phyloP scores from a whole-genome alignment of 2,797 vertebrate species.

The Acipenser transmontanus region DNA sequence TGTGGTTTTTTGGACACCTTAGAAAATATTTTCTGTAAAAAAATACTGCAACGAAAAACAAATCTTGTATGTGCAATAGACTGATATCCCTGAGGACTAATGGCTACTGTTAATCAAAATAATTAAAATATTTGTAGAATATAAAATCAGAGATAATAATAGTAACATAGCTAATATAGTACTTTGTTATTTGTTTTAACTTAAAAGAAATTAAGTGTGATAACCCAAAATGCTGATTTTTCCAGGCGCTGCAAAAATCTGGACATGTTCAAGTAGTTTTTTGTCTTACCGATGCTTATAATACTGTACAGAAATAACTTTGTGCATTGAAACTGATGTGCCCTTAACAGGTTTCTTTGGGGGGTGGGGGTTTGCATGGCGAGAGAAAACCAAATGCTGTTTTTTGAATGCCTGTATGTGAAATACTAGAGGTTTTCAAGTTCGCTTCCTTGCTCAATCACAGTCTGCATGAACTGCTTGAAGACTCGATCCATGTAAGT shows the following conservation, averaged over 20 bases:
- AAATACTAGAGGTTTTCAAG: constrained; percentile 56
- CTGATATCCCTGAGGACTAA: constrained; percentile 59
- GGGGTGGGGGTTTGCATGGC: constrained; percentile 15
- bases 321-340: constrained; percentile 33
- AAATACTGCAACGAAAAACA: not conserved
- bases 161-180: not conserved
- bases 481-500: constrained; percentile 98
- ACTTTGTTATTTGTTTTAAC: not conserved
- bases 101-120: constrained; percentile 37
- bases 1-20: constrained; percentile 10
- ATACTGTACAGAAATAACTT: too few species aligned
- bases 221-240: not conserved
- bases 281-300: too few species aligned
- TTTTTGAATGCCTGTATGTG: constrained; percentile 14
- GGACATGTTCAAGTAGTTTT: not conserved
- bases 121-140: not conserved
- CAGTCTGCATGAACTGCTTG: constrained; percentile 89
- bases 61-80: constrained; percentile 14
- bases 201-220: not conserved
- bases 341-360: constrained; percentile 36
- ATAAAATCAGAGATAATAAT: not conserved
- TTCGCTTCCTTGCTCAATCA: constrained; percentile 80
- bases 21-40: constrained; percentile 13
- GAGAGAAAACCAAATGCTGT: not conserved
- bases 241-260: not conserved